A percentile compares a stretch with the other conserved stretches of the same genome.
Conservation (phyloP, 2,797 vertebrate species). For the Neosilurus hyrtlii region DNA sequence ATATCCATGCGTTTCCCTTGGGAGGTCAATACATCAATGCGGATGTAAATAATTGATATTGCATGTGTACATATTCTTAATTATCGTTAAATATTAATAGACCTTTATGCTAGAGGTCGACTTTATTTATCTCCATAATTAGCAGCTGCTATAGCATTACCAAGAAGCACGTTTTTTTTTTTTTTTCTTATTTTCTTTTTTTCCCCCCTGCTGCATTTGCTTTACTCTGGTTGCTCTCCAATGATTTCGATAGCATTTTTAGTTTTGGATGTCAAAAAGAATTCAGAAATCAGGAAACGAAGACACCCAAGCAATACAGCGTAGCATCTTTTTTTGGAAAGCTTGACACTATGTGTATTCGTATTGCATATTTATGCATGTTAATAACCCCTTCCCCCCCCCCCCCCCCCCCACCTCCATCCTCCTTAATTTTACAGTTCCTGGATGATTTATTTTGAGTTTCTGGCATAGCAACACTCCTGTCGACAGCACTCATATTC, state of each 20-base stretch:
- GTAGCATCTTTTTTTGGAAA: not conserved
- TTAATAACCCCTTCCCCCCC: slow-evolving; percentile 1
- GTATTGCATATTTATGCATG: slow-evolving; percentile 4
- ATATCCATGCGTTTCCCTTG: slow-evolving; percentile 62
- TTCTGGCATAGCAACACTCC: slow-evolving; percentile 32
- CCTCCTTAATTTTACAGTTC: slow-evolving; percentile 19
- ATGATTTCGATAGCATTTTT: slow-evolving; percentile 6
- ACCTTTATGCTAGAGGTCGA: slow-evolving; percentile 56
- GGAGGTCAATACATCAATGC: slow-evolving; percentile 69
- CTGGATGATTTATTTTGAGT: slow-evolving; percentile 36
- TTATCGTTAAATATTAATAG: slow-evolving; percentile 72
- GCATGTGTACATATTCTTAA: slow-evolving; percentile 72
- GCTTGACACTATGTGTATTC: slow-evolving; percentile 17
- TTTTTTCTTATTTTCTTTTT: too few relatives aligned
- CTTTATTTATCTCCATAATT: slow-evolving; percentile 57
- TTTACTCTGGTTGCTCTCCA: not conserved
- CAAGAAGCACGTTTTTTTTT: slow-evolving; percentile 25
- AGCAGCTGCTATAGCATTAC: slow-evolving; percentile 46
- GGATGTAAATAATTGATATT: slow-evolving; percentile 69
- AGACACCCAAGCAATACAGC: slow-evolving; percentile 1
- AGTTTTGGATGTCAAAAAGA: slow-evolving; percentile 3
- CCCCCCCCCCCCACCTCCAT: not conserved
- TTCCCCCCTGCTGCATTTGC: not conserved
- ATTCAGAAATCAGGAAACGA: slow-evolving; percentile 8
- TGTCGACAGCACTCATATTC: slow-evolving; percentile 43